Percentiles rank a stretch among this genome's conserved stretches.
phyloP scores from a whole-genome alignment of 1,140 invertebrate species.

The Dysdera silvatica region DNA sequence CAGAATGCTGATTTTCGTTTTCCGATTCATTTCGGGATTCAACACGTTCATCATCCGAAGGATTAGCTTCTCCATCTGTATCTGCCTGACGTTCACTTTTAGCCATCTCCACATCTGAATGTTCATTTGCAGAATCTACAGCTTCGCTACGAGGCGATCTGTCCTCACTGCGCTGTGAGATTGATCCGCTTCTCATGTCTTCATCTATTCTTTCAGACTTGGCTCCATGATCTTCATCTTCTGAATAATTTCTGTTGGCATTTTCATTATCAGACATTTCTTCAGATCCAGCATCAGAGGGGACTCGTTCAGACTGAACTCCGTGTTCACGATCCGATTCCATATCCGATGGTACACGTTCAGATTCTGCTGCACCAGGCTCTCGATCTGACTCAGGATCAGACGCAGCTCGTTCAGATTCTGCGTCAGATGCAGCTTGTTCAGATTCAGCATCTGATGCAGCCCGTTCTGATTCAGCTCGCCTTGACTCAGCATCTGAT shows the following conservation, averaged over 20 bases:
- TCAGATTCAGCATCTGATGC: constrained; percentile 1
- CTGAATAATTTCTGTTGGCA: constrained; percentile 3
- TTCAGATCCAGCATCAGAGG: constrained; percentile 1
- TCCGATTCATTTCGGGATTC: background rate
- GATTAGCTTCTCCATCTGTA: background rate
- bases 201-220: too few relatives aligned
- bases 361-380: too few relatives aligned
- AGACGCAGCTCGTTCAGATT: too few relatives aligned
- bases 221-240: background rate
- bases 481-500: too few relatives aligned
- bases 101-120: background rate
- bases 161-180: constrained; percentile 5
- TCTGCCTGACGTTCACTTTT: background rate
- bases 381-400: too few relatives aligned
- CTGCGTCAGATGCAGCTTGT: too few relatives aligned
- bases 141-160: constrained; percentile 7
- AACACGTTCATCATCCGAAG: constrained; percentile 6
- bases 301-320: too few relatives aligned
- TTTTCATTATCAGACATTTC: too few relatives aligned
- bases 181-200: background rate
- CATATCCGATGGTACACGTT: too few relatives aligned
- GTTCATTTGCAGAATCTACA: background rate
- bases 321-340: too few relatives aligned
- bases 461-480: background rate
- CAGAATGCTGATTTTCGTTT: constrained; percentile 17